Evolutionary conservation across 2,113 vertebrate species (phyloP).

Genomic region (Elachura formosa): DNA sequence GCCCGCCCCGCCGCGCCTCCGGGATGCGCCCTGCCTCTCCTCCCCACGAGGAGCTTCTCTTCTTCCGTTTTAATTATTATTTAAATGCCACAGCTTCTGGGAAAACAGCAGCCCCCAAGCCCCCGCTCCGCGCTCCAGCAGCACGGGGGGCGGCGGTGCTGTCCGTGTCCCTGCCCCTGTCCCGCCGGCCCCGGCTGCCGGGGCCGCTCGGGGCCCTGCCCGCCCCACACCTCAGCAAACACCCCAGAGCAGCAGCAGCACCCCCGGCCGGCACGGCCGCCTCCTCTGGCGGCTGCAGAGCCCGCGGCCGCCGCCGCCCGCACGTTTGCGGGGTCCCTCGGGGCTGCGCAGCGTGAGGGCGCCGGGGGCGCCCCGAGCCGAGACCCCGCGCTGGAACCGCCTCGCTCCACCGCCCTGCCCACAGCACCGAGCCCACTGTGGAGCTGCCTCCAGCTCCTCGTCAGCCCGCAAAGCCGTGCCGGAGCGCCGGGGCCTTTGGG

Average conservation of each 20-base stretch:
- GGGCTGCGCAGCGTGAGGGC: neutral
- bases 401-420: neutral
- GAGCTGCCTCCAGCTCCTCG: neutral
- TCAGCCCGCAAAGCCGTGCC: neutral
- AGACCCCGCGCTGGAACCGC: accelerated
- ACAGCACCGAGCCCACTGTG: accelerated
- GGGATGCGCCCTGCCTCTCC: neutral
- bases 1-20: neutral
- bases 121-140: neutral
- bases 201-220: neutral
- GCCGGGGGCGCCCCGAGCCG: accelerated
- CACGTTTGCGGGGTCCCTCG: neutral
- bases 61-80: neutral
- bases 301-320: neutral
- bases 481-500: accelerated
- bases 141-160: neutral
- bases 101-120: neutral
- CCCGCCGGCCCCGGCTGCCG: neutral
- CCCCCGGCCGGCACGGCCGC: neutral
- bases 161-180: no score
- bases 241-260: neutral
- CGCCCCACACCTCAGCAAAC: neutral
- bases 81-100: neutral
- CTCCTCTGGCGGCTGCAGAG: neutral
- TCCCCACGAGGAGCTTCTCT: neutral